Base-by-base conservation (phyloP, 2,113 vertebrate genomes). In the Poeciliopsis prolifica region DNA sequence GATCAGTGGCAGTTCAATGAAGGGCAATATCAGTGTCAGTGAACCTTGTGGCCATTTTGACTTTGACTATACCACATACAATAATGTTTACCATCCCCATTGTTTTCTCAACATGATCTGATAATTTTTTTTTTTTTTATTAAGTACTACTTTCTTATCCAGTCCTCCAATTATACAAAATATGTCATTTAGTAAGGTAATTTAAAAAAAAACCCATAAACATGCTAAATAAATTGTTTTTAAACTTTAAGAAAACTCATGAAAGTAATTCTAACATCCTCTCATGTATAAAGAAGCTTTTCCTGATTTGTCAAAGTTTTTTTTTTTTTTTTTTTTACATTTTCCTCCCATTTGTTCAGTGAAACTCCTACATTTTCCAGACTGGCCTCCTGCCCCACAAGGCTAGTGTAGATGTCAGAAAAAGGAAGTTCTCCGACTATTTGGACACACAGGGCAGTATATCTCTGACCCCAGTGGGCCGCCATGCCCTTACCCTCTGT, bases 341-440 rank as follows among this genome's bases (percentile, higher is more conserved):
- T 64, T 28, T 63, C 54, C 37, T 48, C 65, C 22, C 10, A n/a
- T 70, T 61, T 61, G 22, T 33, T 37, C 22, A 70, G 61, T 65
- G 48, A 72, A 33, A 5, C 17, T 69, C 67, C 70, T 67, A 72
- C 72, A 62, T 60, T 66, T 77, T 69, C 51, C 67, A 35, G 51
- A 37, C 51, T 31, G 72, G 68, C 42, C 71, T 66, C 31, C 19
- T 68, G 68, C 33, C 85, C 82, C 86, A 4, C 14, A 68, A 33
- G 85, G 68, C 77, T 82, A 64, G 83, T 75, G 79, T 79, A 80
- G n/a, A 84, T 91, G 88, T 89, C 86, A 87, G 77, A 40, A 88
- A 78, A 83, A 90, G 91, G 92, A 92, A 93, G 85, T 67, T 58
- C 84, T 73, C 87, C 88, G 74, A 81, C 87, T 63, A 54, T 75